Conservation (phyloP, 2,113 vertebrate species). For the Erpornis zantholeuca region DNA sequence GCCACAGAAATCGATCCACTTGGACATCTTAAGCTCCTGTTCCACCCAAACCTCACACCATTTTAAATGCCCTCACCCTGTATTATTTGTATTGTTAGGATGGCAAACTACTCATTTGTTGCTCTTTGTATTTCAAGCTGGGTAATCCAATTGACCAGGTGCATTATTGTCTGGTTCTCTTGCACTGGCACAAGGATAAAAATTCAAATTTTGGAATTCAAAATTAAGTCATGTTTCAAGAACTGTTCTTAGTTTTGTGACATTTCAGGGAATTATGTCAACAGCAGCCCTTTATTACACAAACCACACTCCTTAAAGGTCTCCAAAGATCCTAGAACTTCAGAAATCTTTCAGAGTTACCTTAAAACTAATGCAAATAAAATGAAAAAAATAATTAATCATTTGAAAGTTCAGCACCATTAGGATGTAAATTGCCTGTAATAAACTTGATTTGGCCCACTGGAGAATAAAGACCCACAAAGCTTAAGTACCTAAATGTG, state of each 20-base stretch:
- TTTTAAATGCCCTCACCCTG: not conserved
- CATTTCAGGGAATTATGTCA: not conserved
- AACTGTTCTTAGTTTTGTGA: not conserved
- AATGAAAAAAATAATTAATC: not conserved
- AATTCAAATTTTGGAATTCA: not conserved
- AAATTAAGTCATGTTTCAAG: not conserved
- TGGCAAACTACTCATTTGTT: not conserved
- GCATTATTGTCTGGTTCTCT: not conserved
- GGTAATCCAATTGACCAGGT: not conserved
- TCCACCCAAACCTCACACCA: not conserved
- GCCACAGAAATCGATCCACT: not conserved
- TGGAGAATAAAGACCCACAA: not conserved
- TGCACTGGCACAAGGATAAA: not conserved
- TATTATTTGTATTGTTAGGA: not conserved
- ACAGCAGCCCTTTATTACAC: not conserved
- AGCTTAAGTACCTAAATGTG: not conserved
- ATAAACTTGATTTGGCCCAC: slow-evolving; percentile 30
- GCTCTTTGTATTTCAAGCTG: not conserved
- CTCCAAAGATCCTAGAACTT: not conserved
- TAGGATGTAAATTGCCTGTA: slow-evolving; percentile 4
- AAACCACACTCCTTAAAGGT: not conserved
- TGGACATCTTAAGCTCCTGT: not conserved
- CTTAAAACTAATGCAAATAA: not conserved
- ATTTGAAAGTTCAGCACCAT: not conserved
- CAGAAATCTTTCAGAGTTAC: not conserved